Evolutionary conservation across 2,888 invertebrate species (phyloP).

Genomic region (Lithophane leautieri): DNA sequence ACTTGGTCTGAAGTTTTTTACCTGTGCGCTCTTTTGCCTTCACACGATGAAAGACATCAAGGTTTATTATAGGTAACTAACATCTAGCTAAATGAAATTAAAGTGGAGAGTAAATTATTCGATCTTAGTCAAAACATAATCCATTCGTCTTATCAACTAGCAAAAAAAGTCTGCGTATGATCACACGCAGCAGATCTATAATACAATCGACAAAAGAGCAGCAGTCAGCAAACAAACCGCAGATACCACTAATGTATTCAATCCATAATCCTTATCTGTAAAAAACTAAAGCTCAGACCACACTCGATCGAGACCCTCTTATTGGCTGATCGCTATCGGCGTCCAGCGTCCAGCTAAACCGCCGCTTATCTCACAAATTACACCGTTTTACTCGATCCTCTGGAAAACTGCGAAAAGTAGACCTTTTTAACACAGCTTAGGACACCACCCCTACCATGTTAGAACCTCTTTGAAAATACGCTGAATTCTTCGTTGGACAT

Average conservation of each 20-base stretch:
- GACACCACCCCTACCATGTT: conserved; percentile 71
- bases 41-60: background rate
- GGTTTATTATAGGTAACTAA: background rate
- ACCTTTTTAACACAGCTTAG: conserved; percentile 79
- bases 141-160: background rate
- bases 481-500: background rate
- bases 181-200: background rate
- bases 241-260: conserved; percentile 59
- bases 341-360: conserved; percentile 76
- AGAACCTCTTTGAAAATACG: background rate
- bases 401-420: conserved; percentile 82
- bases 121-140: background rate
- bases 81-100: background rate
- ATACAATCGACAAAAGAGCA: conserved; percentile 13
- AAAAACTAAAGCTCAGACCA: conserved; percentile 48
- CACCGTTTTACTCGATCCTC: conserved; percentile 84
- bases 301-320: conserved; percentile 66
- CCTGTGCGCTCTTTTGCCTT: background rate
- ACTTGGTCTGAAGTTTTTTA: conserved; percentile 30
- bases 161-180: background rate
- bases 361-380: conserved; percentile 86
- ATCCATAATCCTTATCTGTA: conserved; percentile 49
- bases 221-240: conserved; percentile 32
- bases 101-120: background rate
- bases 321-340: conserved; percentile 81